Percentiles rank a stretch among this genome's conserved stretches.
Conservation (phyloP, 1,140 invertebrate genomes). For the Cyclargus thomasi region DNA sequence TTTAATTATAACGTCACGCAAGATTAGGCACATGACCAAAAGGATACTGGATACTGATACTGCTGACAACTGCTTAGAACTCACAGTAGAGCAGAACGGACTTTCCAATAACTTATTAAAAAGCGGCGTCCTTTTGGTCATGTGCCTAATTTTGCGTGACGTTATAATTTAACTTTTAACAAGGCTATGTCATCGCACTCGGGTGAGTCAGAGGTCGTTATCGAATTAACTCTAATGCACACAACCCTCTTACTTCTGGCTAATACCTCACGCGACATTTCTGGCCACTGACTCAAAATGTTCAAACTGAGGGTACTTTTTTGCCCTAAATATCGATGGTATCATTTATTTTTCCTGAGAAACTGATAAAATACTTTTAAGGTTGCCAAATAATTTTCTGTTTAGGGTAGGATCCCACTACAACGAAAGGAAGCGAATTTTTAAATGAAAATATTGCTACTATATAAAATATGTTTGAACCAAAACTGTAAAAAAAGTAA, state of each 20-base stretch:
- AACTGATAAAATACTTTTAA: neutral
- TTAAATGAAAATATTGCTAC: no score
- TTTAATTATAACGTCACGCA: neutral
- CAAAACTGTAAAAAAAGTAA: no score
- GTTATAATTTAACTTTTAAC: neutral
- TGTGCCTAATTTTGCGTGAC: neutral
- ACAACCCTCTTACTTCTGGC: neutral
- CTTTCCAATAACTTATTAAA: no score
- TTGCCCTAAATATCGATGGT: neutral
- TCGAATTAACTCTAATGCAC: constrained; percentile 20
- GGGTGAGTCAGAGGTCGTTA: constrained; percentile 23
- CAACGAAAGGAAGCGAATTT: no score
- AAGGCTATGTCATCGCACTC: neutral
- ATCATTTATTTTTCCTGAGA: neutral
- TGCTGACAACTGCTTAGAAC: no score
- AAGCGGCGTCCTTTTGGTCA: neutral
- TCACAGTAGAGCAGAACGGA: no score
- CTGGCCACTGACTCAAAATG: constrained; percentile 7
- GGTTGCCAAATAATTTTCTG: no score
- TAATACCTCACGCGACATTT: constrained; percentile 9
- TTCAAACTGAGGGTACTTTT: neutral
- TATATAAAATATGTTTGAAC: no score
- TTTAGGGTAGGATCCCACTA: no score
- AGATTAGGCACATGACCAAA: neutral
- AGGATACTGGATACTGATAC: no score